Base-by-base conservation (phyloP, 1,140 invertebrate genomes). In the Stratiolaelaps scimitus region DNA sequence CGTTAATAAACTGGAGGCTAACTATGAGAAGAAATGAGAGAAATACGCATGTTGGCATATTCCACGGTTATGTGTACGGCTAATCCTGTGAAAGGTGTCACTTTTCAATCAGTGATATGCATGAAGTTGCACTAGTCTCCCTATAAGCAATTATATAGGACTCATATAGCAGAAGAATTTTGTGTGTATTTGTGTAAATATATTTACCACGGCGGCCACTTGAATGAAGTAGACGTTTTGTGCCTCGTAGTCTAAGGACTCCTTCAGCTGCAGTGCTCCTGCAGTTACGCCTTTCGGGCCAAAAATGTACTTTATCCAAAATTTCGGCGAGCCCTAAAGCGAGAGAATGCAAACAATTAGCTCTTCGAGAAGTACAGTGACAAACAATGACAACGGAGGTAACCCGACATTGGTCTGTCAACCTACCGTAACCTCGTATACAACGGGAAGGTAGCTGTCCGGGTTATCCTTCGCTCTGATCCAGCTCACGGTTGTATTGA, bases 141-240 rank as follows among this genome's bases (percentile, higher is more conserved):
- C n/a, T n/a, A n/a, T n/a, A n/a, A n/a, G n/a, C n/a, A n/a, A 15
- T 23, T 40, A 64, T 17, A 64, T 23, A 64, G 17, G 43, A 64
- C 19, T 30, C 6, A 64, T 17, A 65, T 53, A 65, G 64, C 10
- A 53, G 45, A 43, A 66, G 67, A n/a, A 68, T 46, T 64, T 67
- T 17, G 44, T 46, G 46, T 44, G 7, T n/a, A n/a, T n/a, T n/a
- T n/a, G n/a, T n/a, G n/a, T 26, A 68, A 47, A 43, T 15, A n/a
- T 40, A 67, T 69, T 80, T 82, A 89, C 87, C 78, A 86, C 84
- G 19, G 87, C 87, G 64, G 87, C 82, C 69, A 90, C 80, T 2
- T 84, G 84, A 68, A 90, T 76, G 66, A 84, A 84, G 74, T 88
- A 87, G 80, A 89, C 85, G 56, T 86, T 85, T 75, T 86, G 84